Base-by-base conservation (phyloP, 1,140 invertebrate genomes). In the Pogonognathellus flavescens region DNA sequence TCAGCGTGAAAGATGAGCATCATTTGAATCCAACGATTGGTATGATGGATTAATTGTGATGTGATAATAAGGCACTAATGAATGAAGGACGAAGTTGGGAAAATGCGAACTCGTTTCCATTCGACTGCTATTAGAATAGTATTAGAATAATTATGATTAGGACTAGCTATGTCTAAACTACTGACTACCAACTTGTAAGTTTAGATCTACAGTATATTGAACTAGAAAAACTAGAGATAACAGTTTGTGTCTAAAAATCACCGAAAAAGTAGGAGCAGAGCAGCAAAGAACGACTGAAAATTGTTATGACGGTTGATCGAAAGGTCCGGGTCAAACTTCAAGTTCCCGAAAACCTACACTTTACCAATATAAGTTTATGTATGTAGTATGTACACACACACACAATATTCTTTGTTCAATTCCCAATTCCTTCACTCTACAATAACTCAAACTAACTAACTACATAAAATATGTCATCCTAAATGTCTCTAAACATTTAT, bases 271-370 rank as follows among this genome's bases (percentile, higher is more conserved):
- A 98, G 94, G 92, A 98, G 95, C 90, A 98, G 93, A 91, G 96
- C 95, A 91, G 96, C 95, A 92, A 97, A 95, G 93, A 98, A 98
- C 89, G 95, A 95, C 92, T 97, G 95, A 94, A 98, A 98, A 93
- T 98, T 98, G 94, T 98, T 98, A 94, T 98, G 97, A 89, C 96
- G 93, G 93, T 97, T 97, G 91, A 98, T 95, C 89, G 95, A 94
- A 89, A 94, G 94, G 90, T 95, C 94, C 89, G 96, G 95, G 92
- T 96, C 94, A 91, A 97, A 95, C 91, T 93, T 93, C 91, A 98
- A 96, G 93, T 97, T 98, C 91, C 97, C 97, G 93, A 97, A 97
- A 91, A 97, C 95, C 95, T 97, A 85, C 80, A 86, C 85, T 86
- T 87, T 60, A 87, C 84, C 82, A 80, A 87, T 82, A 86, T 70